These are phyloP conservation scores for Dipus sagitta DNA, from an alignment of 2,797 vertebrate species.

Conservation along the genomic window DNA sequence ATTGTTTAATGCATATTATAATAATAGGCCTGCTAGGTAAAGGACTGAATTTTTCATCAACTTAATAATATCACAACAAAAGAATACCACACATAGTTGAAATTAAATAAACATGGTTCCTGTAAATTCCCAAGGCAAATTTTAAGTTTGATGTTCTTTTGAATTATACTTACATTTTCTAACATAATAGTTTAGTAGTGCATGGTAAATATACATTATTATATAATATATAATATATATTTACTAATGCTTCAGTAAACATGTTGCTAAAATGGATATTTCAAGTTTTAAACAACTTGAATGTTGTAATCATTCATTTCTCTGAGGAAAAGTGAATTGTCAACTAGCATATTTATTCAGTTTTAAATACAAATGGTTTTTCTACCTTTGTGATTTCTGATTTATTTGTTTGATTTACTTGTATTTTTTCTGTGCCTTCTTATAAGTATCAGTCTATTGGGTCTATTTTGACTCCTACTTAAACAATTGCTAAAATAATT, in stretches of 20 bases:
- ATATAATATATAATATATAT: too few species aligned
- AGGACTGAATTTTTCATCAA: background rate
- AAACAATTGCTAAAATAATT: constrained; percentile 1
- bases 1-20: background rate
- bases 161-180: constrained; percentile 41
- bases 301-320: constrained; percentile 50
- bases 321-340: constrained; percentile 48
- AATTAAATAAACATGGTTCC: constrained; percentile 36
- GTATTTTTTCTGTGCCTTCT: constrained; percentile 6
- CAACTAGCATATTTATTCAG: constrained; percentile 17
- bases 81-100: constrained; percentile 3
- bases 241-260: constrained; percentile 23
- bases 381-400: background rate
- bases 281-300: constrained; percentile 18
- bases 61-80: constrained; percentile 21
- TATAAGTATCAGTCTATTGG: constrained; percentile 17
- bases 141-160: constrained; percentile 37
- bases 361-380: constrained; percentile 32
- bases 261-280: constrained; percentile 21
- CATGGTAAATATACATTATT: background rate
- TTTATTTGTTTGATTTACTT: constrained; percentile 43
- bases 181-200: background rate
- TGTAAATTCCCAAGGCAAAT: constrained; percentile 42
- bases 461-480: constrained; percentile 42
- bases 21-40: background rate